Conservation (phyloP, 2,888 invertebrate genomes). For the Perdita meconis region DNA sequence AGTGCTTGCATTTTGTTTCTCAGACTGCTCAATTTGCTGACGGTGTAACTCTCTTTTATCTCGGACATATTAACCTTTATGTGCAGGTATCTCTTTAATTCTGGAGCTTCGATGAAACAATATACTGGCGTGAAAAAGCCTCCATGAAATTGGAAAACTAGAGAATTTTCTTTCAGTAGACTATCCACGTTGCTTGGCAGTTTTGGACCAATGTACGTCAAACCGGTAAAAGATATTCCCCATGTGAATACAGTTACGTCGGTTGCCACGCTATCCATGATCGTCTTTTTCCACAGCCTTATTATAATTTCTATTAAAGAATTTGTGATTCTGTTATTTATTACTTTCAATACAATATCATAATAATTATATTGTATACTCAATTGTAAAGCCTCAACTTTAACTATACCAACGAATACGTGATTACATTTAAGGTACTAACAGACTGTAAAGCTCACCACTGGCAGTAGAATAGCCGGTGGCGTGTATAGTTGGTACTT, state of each 20-base stretch:
- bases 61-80: conserved; percentile 84
- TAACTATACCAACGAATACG: conserved; percentile 21
- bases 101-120: conserved; percentile 82
- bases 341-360: neutral
- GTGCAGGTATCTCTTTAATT: conserved; percentile 79
- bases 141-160: conserved; percentile 95
- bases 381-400: neutral
- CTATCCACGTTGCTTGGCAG: conserved; percentile 88
- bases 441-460: conserved; percentile 75
- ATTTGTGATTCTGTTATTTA: conserved; percentile 65
- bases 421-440: conserved; percentile 50
- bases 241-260: conserved; percentile 91
- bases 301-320: conserved; percentile 79
- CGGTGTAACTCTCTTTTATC: conserved; percentile 90
- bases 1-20: conserved; percentile 86
- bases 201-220: conserved; percentile 90
- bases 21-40: conserved; percentile 88
- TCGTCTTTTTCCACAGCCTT: conserved; percentile 79
- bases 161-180: conserved; percentile 89
- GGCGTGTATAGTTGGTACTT: conserved; percentile 87
- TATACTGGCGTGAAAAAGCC: conserved; percentile 91
- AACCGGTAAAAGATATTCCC: conserved; percentile 94
- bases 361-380: neutral
- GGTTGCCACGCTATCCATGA: conserved; percentile 78
- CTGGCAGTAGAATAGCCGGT: conserved; percentile 83